Evolutionary conservation across 1,140 invertebrate species (phyloP), one percentile per base, ranked within the genome.

Genomic region (Oryctes rhinoceros): DNA sequence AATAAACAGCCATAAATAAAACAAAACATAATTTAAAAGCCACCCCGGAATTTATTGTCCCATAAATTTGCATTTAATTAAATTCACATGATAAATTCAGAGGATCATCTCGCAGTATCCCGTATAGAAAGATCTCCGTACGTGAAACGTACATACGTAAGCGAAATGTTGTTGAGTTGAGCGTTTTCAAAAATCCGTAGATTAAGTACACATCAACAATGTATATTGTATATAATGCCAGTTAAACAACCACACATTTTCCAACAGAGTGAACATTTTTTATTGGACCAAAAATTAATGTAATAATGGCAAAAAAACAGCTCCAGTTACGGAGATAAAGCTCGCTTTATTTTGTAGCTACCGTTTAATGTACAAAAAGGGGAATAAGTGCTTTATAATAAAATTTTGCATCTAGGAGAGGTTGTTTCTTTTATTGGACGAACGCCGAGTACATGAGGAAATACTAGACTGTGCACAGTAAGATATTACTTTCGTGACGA

Each of bases 11-110:
- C 35, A 71, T 71, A 35, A 71, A 71, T 71, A 10, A 71, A 71
- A 9, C 65, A 24, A 30, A 13, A 9, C 65, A 71, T 71, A 71
- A 71, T 71, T 71, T 71, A 30, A 71, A 71, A 71, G 24, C 13
- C 65, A 71, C 13, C 35, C 24, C 18, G 35, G 7, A 71, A 71
- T 71, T 71, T 71, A 71, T 71, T 4, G 24, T 71, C 4, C 6
- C 65, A 71, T 71, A 71, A 71, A 71, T 71, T 71, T 37, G 24
- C 24, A 37, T 71, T 71, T 71, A 71, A 71, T 71, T 71, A 71
- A 71, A 71, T 71, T 37, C 24, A 71, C 24, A 71, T 30, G 65
- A 30, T 71, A 71, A 71, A 71, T 71, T 71, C 15, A 3, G 20
- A 20, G 20, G 11, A 7, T 35, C 65, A 24, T 71, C 35, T 24